phyloP scores from a whole-genome alignment of 2,888 invertebrate species.

The Tenthredo notha region DNA sequence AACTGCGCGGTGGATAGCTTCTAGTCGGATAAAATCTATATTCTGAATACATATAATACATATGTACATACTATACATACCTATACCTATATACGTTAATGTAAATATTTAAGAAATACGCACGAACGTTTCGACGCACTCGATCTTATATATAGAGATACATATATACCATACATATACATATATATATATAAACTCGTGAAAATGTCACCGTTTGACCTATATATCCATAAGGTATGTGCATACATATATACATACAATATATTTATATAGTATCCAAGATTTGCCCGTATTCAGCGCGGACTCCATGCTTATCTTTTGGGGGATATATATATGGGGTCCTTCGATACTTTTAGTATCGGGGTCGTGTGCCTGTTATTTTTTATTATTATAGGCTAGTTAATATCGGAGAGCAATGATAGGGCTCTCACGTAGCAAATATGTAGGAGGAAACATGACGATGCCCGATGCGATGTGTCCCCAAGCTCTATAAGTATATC shows the following conservation, averaged over 20 bases:
- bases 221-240: background rate
- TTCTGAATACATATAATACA: background rate
- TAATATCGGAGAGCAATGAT: slow-evolving; percentile 46
- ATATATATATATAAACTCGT: background rate
- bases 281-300: slow-evolving; percentile 28
- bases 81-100: background rate
- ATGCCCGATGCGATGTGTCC: background rate
- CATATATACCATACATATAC: background rate
- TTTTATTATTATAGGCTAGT: slow-evolving; percentile 54
- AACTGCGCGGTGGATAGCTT: slow-evolving; percentile 47
- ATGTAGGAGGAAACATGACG: background rate
- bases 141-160: background rate
- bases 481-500: background rate
- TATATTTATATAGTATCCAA: slow-evolving; percentile 23
- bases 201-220: slow-evolving; percentile 33
- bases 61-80: background rate
- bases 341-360: slow-evolving; percentile 42
- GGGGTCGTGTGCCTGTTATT: slow-evolving; percentile 43
- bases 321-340: background rate
- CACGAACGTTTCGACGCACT: background rate
- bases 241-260: background rate
- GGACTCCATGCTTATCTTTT: slow-evolving; percentile 37
- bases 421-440: slow-evolving; percentile 23
- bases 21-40: slow-evolving; percentile 59
- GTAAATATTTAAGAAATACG: slow-evolving; percentile 7